Conservation (phyloP, 1,140 invertebrate genomes). For the Calephelis nemesis region DNA sequence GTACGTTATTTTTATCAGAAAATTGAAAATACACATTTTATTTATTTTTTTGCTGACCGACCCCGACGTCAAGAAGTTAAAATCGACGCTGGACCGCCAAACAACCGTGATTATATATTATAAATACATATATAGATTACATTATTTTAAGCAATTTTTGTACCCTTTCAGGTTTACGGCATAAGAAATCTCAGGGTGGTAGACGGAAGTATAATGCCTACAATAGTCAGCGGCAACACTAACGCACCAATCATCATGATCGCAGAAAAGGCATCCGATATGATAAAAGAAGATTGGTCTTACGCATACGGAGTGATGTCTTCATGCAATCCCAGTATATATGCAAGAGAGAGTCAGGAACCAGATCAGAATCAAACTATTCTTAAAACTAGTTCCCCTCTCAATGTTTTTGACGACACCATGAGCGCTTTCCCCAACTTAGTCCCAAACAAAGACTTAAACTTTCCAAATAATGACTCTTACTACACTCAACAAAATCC, state of each 20-base stretch:
- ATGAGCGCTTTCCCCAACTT: neutral
- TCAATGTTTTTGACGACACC: constrained; percentile 1
- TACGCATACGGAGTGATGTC: constrained; percentile 27
- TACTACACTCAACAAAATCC: neutral
- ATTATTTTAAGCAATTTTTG: too few species aligned
- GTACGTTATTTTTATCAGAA: too few species aligned
- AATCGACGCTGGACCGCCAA: too few species aligned
- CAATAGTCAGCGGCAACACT: constrained; percentile 90
- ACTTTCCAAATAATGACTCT: neutral
- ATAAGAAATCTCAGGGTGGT: constrained; percentile 86
- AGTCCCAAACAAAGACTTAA: neutral
- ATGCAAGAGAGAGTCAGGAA: neutral
- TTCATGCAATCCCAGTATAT: constrained; percentile 9
- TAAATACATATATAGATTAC: too few species aligned
- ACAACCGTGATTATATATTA: too few species aligned
- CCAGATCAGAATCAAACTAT: neutral
- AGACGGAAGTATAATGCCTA: constrained; percentile 90
- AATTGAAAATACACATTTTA: too few species aligned
- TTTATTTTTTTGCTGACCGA: too few species aligned
- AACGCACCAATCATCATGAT: constrained; percentile 95
- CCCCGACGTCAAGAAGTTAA: too few species aligned
- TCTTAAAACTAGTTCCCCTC: neutral
- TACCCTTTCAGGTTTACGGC: constrained; percentile 83
- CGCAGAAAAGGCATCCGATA: constrained; percentile 92
- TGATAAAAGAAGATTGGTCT: constrained; percentile 88